phyloP scores from a whole-genome alignment of 2,888 invertebrate species.

The Lithophane ornitopus region DNA sequence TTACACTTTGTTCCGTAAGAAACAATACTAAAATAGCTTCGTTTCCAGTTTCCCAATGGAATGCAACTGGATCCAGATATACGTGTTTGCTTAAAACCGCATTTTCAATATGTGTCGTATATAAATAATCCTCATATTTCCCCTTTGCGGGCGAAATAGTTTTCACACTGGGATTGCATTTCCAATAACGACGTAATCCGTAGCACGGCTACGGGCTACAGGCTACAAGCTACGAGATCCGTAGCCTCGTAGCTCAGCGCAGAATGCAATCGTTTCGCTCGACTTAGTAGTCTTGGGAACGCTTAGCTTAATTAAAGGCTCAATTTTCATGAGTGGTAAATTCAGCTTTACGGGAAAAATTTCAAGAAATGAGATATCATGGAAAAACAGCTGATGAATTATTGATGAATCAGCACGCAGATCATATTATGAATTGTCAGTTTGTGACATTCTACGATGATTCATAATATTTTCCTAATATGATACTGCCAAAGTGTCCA shows the following conservation, averaged over 20 bases:
- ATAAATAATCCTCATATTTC: constrained; percentile 59
- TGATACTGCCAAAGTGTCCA: too few relatives aligned
- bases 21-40: neutral
- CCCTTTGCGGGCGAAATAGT: constrained; percentile 44
- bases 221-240: constrained; percentile 29
- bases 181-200: constrained; percentile 57
- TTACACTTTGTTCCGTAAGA: constrained; percentile 1
- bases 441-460: too few relatives aligned
- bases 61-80: constrained; percentile 28
- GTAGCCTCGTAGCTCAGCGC: constrained; percentile 40
- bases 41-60: constrained; percentile 26
- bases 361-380: constrained; percentile 26
- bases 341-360: constrained; percentile 25
- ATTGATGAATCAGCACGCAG: too few relatives aligned
- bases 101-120: constrained; percentile 51
- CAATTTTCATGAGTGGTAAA: constrained; percentile 15
- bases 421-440: too few relatives aligned
- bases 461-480: too few relatives aligned
- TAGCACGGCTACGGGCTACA: constrained; percentile 50
- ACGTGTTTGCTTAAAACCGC: constrained; percentile 40
- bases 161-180: constrained; percentile 62
- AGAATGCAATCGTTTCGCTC: constrained; percentile 38
- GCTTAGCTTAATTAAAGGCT: constrained; percentile 54
- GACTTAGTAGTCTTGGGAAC: constrained; percentile 21
- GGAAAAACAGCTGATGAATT: too few relatives aligned